Conservation (phyloP, 2,888 invertebrate species). For the Cinara cedri region DNA sequence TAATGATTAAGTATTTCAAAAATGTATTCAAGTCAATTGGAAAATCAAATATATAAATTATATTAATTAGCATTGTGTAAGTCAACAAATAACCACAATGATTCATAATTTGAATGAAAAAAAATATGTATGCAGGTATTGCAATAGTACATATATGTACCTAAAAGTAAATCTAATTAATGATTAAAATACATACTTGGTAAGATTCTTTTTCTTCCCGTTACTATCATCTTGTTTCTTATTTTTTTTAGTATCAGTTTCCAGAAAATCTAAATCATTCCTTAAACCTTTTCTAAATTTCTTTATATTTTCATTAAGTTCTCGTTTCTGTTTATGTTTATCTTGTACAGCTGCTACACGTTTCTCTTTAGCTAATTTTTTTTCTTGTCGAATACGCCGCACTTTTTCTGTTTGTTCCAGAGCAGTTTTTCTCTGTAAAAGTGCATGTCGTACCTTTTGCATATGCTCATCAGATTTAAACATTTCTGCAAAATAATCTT, state of each 20-base stretch:
- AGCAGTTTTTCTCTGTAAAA: constrained; percentile 82
- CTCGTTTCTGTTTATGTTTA: constrained; percentile 87
- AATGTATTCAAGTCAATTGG: too few species aligned
- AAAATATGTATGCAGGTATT: too few species aligned
- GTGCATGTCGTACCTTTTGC: constrained; percentile 87
- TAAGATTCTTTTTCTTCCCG: constrained; percentile 41
- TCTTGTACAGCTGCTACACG: constrained; percentile 83
- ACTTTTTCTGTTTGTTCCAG: constrained; percentile 89
- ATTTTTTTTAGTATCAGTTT: constrained; percentile 65
- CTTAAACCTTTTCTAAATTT: constrained; percentile 87
- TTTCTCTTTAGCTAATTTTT: constrained; percentile 91
- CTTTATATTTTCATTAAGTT: constrained; percentile 90
- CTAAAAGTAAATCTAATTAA: neutral
- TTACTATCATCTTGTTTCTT: constrained; percentile 59
- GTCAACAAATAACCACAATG: too few species aligned
- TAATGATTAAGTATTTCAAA: too few species aligned
- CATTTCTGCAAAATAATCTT: constrained; percentile 99
- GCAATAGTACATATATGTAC: neutral
- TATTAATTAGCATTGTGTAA: too few species aligned
- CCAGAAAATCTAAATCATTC: constrained; percentile 80
- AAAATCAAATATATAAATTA: too few species aligned
- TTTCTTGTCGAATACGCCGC: constrained; percentile 84
- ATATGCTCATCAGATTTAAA: constrained; percentile 96
- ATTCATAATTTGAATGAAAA: too few species aligned
- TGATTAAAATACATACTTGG: constrained; percentile 41